Percentiles rank a stretch among this genome's conserved stretches.
These are phyloP conservation scores for Sitodiplosis mosellana DNA, from an alignment of 1,140 invertebrate species.

Conservation along the genomic window DNA sequence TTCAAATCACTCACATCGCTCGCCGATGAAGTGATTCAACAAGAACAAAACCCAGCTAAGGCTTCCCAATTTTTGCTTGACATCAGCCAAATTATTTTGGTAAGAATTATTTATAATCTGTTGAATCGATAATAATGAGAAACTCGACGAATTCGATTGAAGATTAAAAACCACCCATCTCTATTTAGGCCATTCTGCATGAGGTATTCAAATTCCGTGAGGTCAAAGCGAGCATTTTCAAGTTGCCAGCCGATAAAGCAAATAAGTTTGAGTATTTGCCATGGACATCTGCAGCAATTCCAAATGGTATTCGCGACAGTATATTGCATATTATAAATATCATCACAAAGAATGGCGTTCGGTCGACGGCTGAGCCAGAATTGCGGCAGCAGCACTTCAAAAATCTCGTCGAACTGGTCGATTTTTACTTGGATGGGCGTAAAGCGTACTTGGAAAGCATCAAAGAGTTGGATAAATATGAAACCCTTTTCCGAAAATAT, in stretches of 20 bases:
- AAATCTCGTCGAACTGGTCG: constrained; percentile 52
- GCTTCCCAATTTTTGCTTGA: constrained; percentile 33
- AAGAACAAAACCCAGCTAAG: constrained; percentile 30
- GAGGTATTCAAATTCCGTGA: constrained; percentile 39
- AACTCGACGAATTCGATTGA: too few species aligned
- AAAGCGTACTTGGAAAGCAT: constrained; percentile 53
- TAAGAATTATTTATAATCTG: constrained; percentile 12
- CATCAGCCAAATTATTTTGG: constrained; percentile 35
- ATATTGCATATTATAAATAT: constrained; percentile 25
- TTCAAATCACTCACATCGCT: constrained; percentile 32
- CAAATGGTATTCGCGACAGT: constrained; percentile 28
- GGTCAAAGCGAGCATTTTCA: constrained; percentile 30
- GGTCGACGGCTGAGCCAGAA: constrained; percentile 29
- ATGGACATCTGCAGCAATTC: constrained; percentile 41
- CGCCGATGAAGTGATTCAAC: constrained; percentile 32
- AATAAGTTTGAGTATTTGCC: constrained; percentile 35
- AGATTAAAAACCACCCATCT: too few species aligned
- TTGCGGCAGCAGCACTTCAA: constrained; percentile 39
- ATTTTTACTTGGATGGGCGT: constrained; percentile 56
- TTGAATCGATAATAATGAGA: neutral
- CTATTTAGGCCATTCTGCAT: constrained; percentile 28
- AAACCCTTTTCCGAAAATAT: constrained; percentile 41
- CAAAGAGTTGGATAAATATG: constrained; percentile 33
- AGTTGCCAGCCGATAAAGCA: constrained; percentile 9
- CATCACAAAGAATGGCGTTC: constrained; percentile 36